Base-by-base conservation (phyloP, 2,888 invertebrate species). In the Sylvicola cinctus region DNA sequence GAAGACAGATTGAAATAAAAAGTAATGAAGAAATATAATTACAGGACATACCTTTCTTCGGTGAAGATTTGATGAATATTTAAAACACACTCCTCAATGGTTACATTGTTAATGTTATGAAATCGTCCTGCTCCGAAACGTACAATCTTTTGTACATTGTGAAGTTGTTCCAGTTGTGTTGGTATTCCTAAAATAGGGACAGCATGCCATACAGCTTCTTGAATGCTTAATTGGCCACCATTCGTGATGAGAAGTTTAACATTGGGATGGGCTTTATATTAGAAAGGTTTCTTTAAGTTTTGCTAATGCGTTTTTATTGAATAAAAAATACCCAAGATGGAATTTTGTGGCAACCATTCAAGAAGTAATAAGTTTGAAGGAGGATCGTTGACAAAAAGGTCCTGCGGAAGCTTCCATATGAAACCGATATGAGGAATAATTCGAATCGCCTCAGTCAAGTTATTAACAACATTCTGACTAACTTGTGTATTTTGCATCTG, bases 291-390 rank as follows among this genome's bases (percentile, higher is more conserved):
- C 4, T 20, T 20, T 20, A 20, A 20, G n/a, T n/a, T n/a, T n/a
- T n/a, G n/a, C 15, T 34, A 34, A 16, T 15, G 16, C 16, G 23
- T 27, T 10, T 28, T 29, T 25, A 4, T 20, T 20, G 20, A 20
- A 20, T 20, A 4, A 11, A 3, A 15, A 20, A 13, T 33, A 35
- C 36, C 32, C 28, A 37, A 35, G n/a, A 37, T 27, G 13, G 32
- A 27, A 16, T 33, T 37, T 25, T 39, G 39, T 17, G 36, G 36
- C 11, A 36, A 29, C 39, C 39, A 39, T 16, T 39, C 34, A 14
- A 23, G 32, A 20, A 37, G 23, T 25, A 32, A 30, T 20, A 37
- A 29, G 28, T 39, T 39, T 23, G 28, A 10, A 23, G 39, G 39
- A 13, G 28, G 15, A 16, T 33, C 26, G 14, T 27, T 35, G 13